phyloP scores from a whole-genome alignment of 2,797 vertebrate species.

The Sciurus carolinensis region DNA sequence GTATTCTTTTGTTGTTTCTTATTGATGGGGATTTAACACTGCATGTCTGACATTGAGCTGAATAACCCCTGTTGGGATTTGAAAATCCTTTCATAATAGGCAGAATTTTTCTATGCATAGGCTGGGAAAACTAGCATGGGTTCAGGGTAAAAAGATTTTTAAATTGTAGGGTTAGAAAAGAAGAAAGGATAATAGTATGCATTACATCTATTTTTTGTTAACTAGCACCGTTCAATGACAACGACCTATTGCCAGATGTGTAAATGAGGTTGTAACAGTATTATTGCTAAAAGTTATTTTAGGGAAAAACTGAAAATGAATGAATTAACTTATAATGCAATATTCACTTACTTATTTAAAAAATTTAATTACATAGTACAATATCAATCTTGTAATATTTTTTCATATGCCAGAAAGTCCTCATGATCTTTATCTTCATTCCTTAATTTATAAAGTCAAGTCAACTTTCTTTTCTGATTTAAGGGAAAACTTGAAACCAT shows the following conservation, averaged over 20 bases:
- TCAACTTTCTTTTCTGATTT: neutral
- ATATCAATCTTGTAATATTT: neutral
- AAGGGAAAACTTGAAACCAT: neutral
- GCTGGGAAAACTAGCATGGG: neutral
- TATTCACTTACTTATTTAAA: neutral
- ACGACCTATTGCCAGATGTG: conserved; percentile 14
- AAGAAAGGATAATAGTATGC: conserved; percentile 1
- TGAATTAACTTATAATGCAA: neutral
- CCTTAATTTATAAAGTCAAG: neutral
- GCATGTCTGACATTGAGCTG: conserved; percentile 59
- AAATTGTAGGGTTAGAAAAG: conserved; percentile 35
- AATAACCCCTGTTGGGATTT: conserved; percentile 56
- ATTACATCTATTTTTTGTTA: conserved; percentile 7
- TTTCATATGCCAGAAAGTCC: neutral
- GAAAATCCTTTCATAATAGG: conserved; percentile 73
- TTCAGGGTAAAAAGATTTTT: conserved; percentile 8
- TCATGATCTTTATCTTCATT: neutral
- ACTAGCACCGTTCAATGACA: neutral
- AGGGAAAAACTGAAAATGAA: conserved; percentile 4
- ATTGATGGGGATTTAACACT: conserved; percentile 57
- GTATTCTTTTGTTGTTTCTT: conserved; percentile 58
- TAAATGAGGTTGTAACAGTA: neutral
- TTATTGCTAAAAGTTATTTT: neutral
- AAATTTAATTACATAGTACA: neutral
- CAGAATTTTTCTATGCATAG: conserved; percentile 42